Base-by-base conservation (phyloP, 2,888 invertebrate genomes). In the Bellardia bayeri region DNA sequence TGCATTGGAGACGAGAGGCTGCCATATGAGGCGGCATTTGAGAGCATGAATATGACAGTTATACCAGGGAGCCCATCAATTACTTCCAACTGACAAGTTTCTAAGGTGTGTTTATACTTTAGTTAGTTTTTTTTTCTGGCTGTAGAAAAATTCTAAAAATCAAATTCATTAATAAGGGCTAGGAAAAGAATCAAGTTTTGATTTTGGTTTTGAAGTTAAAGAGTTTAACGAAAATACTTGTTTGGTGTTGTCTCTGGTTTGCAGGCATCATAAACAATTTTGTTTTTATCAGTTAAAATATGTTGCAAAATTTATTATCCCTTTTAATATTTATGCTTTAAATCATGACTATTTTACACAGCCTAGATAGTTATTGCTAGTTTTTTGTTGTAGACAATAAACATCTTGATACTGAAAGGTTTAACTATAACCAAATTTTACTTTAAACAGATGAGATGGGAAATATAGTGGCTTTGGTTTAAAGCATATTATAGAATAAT, bases 71-170 rank as follows among this genome's bases (percentile, higher is more conserved):
- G 85, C 71, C 85, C 51, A 85, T 85, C 85, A 82, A 82, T 87
- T 87, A 85, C 42, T 82, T 85, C 49, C 82, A 79, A 79, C 79
- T 82, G 87, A 85, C 82, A 87, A 85, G 80, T 54, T 82, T n/a
- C 69, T 58, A 45, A 82, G 82, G 69, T 82, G 87, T 85, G 51
- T 82, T 80, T 87, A 37, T 49, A 56, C 63, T 56, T 84, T 16
- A 61, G 51, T 33, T 37, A 16, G 13, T 79, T n/a, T 37, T n/a
- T 64, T 37, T 23, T 66, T 45, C 14, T 23, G 37, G 3, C 37
- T 23, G 6, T 5, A 54, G 54, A 11, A 37, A 75, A 71, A 45
- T 64, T 54, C 45, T 54, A 66, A 78, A 78, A 66, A 58, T 64
- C 66, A 7, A 54, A 64, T 74, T 54, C 49, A 11, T 42, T n/a